Evolutionary conservation across 2,113 vertebrate genomes (phyloP), one percentile per base, ranked within the genome.

Genomic region (Cynocephalus volans): DNA sequence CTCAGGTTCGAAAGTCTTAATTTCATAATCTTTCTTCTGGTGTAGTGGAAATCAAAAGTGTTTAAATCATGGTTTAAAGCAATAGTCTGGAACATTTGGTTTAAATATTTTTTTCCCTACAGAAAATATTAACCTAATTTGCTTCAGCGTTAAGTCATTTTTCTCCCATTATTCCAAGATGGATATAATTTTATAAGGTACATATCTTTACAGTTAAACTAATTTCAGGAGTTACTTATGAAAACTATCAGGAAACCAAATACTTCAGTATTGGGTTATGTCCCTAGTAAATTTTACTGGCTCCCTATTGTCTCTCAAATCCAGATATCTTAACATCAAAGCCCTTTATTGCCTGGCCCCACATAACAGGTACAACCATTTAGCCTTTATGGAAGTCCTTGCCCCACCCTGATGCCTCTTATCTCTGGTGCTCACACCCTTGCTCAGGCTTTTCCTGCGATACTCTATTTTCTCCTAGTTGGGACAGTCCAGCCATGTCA

Each of bases 41-140:
- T 72, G 75, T 88, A 93, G 87, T 95, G 79, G 85, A 89, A 95
- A 96, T 93, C 1, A 70, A 48, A 88, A 90, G 41, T 36, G 2
- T 91, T 94, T 95, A 94, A 97, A 75, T 97, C 41, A 70, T 82
- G 54, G 73, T 82, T 96, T 81, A 89, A 88, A 93, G 75, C 48
- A 52, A n/a, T 73, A 96, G 21, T 89, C 58, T 83, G 33, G 36
- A 60, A 62, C 18, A 64, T 9, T 82, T 83, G 12, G 52, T 75
- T 95, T 65, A 88, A 92, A 73, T 84, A 45, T 81, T 77, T 84
- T 65, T 82, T 76, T 65, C 24, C 45, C 88, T 89, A 50, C 45
- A 28, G 60, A 94, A 88, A 88, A 58, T 88, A 81, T 82, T 96
- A 97, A 73, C 50, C 26, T 93, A 54, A 60, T 80, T 96, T 97